Evolutionary conservation across 2,113 vertebrate genomes (phyloP).

Genomic region (Brachirus orientalis): DNA sequence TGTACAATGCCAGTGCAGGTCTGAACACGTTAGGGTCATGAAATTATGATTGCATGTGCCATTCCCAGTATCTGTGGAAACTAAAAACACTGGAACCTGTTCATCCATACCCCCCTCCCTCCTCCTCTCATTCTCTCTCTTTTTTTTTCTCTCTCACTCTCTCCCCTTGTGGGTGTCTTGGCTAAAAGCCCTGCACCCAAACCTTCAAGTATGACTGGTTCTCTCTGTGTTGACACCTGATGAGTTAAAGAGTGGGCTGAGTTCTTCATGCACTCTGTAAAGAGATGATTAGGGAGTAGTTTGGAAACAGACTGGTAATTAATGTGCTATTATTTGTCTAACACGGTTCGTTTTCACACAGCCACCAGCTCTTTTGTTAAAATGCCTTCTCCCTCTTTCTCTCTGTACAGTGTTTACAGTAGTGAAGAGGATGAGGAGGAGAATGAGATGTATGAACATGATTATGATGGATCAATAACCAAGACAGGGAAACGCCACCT

Average conservation of each 20-base stretch:
- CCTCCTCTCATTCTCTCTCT: not conserved
- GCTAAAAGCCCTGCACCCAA: slow-evolving; percentile 83
- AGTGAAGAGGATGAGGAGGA: slow-evolving; percentile 98
- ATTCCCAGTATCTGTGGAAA: slow-evolving; percentile 97
- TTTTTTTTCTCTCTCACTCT: slow-evolving; percentile 15
- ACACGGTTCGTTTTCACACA: slow-evolving; percentile 16
- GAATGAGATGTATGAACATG: slow-evolving; percentile 95
- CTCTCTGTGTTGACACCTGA: slow-evolving; percentile 71
- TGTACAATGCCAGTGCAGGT: slow-evolving; percentile 89
- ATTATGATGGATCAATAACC: slow-evolving; percentile 92
- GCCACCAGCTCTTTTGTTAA: slow-evolving; percentile 18
- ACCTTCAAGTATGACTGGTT: slow-evolving; percentile 92
- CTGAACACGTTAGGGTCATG: slow-evolving; percentile 88
- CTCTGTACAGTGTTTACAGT: slow-evolving; percentile 92
- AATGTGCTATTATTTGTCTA: slow-evolving; percentile 46
- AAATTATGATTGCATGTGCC: slow-evolving; percentile 88
- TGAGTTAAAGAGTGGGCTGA: slow-evolving; percentile 59
- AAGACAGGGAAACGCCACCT: slow-evolving; percentile 94
- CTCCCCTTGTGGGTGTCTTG: slow-evolving; percentile 72
- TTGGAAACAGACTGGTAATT: slow-evolving; percentile 36
- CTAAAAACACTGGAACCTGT: slow-evolving; percentile 98
- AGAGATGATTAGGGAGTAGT: slow-evolving; percentile 61
- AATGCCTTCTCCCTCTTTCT: not conserved
- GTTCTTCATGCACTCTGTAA: slow-evolving; percentile 56
- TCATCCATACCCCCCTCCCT: slow-evolving; percentile 75